phyloP scores from a whole-genome alignment of 2,113 vertebrate genomes.

The Bubo blakistoni region DNA sequence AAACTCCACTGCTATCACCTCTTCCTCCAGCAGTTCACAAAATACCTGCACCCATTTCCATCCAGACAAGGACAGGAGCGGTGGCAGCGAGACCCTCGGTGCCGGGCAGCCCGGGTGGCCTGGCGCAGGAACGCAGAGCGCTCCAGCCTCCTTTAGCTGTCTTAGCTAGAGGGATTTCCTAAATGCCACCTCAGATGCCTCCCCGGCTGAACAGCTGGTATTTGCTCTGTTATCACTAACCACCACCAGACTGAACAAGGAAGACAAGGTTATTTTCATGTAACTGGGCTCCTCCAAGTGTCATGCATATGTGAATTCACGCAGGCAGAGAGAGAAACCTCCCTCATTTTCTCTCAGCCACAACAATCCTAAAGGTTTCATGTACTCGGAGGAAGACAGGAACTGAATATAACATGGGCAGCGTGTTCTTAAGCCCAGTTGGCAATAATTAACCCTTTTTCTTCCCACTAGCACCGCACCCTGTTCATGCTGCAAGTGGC shows the following conservation, averaged over 20 bases:
- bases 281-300: background rate
- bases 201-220: background rate
- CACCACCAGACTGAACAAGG: background rate
- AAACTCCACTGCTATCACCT: background rate
- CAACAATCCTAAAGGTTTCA: background rate
- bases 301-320: accelerated
- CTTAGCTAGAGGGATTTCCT: background rate
- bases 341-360: background rate
- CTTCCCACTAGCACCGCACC: background rate
- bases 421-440: background rate
- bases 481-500: background rate
- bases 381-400: background rate
- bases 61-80: background rate
- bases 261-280: background rate
- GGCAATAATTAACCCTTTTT: background rate
- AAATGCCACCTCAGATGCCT: background rate
- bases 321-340: background rate
- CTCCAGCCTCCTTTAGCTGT: background rate
- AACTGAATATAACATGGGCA: background rate
- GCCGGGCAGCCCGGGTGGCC: background rate
- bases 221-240: background rate
- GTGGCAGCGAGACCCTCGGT: accelerated
- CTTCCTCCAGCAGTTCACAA: background rate
- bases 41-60: background rate
- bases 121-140: background rate